Base-by-base conservation (phyloP, 2,888 invertebrate genomes). In the Peribatodes rhomboidaria region DNA sequence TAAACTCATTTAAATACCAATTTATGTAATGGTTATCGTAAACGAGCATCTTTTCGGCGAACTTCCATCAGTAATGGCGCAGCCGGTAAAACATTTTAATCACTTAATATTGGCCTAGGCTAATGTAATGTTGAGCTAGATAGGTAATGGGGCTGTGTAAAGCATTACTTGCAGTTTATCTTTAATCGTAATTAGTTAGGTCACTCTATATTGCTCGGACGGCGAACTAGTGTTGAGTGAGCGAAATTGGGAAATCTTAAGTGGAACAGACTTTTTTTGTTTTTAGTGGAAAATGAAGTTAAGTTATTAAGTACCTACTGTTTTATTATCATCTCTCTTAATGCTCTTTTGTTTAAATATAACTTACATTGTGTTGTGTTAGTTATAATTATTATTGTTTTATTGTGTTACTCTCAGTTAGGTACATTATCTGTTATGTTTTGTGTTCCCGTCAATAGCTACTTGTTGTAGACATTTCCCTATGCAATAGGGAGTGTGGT, bases 1-100 rank as follows among this genome's bases (percentile, higher is more conserved):
- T 65, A 68, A 78, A 70, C 80, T 81, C 76, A 85, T 85, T 84
- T 83, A 77, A 83, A 83, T 82, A 81, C 75, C 74, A 79, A 82
- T 81, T 83, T 79, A 73, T 78, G 70, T 77, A 68, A 61, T 60
- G 57, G 70, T 75, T 85, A 86, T 86, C 87, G 71, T 54, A 72
- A 81, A 80, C 78, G 71, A 74, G 75, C 70, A 85, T 85, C 85
- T 81, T 80, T 84, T 84, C 81, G 83, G 84, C 69, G 53, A 66
- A 80, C 76, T 80, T 83, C 82, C 80, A 84, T 80, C 79, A 76
- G 68, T 68, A 65, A 56, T 65, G 20, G 41, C 35, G 35, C 13
- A 31, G 20, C 14, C 50, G 31, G 7, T 52, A 50, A 46, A 58
- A 59, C 42, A 16, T 56, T 59, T n/a, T 65, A 60, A 65, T 60